Base-by-base conservation (phyloP, 1,140 invertebrate genomes). In the Hesperophylax magnus region DNA sequence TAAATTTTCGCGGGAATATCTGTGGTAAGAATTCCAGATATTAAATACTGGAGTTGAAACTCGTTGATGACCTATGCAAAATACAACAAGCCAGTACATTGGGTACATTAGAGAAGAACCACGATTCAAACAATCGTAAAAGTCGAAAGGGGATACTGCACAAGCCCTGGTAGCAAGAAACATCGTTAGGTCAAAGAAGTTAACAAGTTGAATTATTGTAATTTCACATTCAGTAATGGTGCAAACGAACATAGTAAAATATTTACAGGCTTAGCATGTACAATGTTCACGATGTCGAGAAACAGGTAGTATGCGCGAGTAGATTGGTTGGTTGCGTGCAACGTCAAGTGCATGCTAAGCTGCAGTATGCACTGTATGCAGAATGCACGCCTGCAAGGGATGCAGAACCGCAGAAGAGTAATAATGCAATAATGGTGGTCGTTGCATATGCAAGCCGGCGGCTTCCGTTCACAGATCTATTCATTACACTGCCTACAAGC, bases 191-290 rank as follows among this genome's bases (percentile, higher is more conserved):
- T 54, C 69, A 56, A 54, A 27, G 17, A 54, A 53, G 69, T 52
- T 56, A 72, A 72, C 69, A 22, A 27, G 69, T 22, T 53, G 69
- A 72, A 53, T 67, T 27, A 72, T 72, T 22, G 69, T 27, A 53
- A 54, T 53, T 72, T 72, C 69, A 72, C 27, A 72, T 72, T 72
- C 27, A 72, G 47, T 15, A 53, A 53, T 72, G 27, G 69, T 54
- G 69, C 69, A 72, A 72, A 53, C 69, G 18, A 54, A 22, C 69
- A 39, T 47, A 72, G 18, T 14, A 27, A 72, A 54, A 53, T 69
- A 69, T 17, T 15, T 17, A 17, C 15, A 9, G 69, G 69, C 9
- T 39, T 67, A 67, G 15, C 63, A 67, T 67, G 20, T 67, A 67
- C 63, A 18, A 4, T 20, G 9, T 61, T 61, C 60, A 24, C 20